Evolutionary conservation across 1,140 invertebrate genomes (phyloP).

Genomic region (Coptotermes formosanus): DNA sequence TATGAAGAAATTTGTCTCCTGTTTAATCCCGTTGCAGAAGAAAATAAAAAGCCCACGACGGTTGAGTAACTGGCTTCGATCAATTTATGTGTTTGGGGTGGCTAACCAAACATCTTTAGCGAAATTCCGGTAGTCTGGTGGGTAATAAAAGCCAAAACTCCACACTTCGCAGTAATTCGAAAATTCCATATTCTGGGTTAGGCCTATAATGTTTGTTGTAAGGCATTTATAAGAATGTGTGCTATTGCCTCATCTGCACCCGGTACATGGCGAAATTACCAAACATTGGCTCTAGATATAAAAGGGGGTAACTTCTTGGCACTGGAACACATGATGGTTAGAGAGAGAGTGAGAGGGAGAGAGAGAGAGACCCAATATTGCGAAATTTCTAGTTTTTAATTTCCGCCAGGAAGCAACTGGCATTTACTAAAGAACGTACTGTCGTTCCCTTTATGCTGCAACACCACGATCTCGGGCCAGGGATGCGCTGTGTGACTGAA

Average conservation of each 20-base stretch:
- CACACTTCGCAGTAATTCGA: background rate
- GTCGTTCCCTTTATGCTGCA: background rate
- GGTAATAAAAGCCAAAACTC: background rate
- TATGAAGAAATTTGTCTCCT: background rate
- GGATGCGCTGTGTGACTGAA: too few relatives aligned
- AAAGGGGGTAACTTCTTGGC: background rate
- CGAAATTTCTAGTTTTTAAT: background rate
- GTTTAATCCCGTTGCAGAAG: background rate
- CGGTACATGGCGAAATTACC: background rate
- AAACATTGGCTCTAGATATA: background rate
- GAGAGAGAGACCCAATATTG: background rate
- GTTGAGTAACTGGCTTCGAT: background rate
- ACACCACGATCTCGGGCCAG: background rate
- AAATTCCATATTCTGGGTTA: background rate
- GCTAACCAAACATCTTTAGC: background rate
- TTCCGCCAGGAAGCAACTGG: background rate
- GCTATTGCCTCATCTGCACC: background rate
- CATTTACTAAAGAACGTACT: background rate
- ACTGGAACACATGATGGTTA: background rate
- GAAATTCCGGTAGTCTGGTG: background rate
- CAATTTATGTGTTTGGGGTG: background rate
- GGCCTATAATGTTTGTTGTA: background rate
- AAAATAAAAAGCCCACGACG: background rate
- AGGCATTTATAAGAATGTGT: conserved; percentile 6
- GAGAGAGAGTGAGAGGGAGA: background rate